Evolutionary conservation across 2,888 invertebrate species (phyloP).

Genomic region (Sphaerophoria rueppellii): DNA sequence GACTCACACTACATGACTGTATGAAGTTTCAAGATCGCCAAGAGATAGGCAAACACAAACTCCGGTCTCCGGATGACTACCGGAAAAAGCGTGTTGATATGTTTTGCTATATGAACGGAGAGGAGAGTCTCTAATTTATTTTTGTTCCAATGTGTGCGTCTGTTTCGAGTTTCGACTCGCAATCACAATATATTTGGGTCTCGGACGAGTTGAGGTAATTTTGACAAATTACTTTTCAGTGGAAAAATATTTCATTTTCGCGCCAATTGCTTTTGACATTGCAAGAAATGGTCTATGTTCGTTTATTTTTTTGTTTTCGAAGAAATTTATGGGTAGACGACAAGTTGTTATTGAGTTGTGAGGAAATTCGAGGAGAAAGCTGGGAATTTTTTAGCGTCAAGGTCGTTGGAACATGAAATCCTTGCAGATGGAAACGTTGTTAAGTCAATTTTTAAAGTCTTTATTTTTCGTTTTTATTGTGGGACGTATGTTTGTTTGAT

Average conservation of each 20-base stretch:
- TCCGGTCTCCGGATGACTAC: conserved; percentile 50
- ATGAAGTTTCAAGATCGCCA: background rate
- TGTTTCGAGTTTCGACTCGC: background rate
- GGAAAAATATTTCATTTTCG: conserved; percentile 24
- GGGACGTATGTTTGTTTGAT: too few species aligned
- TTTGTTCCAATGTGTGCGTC: background rate
- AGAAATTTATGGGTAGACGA: background rate
- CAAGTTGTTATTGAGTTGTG: background rate
- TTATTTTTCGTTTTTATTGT: too few species aligned
- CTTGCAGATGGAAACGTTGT: too few species aligned
- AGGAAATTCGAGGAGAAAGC: background rate
- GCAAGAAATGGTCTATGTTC: background rate
- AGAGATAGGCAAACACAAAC: background rate
- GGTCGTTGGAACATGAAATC: background rate
- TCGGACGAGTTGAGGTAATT: background rate
- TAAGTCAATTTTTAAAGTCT: too few species aligned
- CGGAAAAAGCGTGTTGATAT: conserved; percentile 59
- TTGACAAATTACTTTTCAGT: conserved; percentile 42
- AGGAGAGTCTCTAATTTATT: conserved; percentile 34
- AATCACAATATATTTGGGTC: conserved; percentile 3
- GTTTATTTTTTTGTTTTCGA: too few species aligned
- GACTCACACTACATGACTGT: background rate
- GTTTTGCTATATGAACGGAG: conserved; percentile 42
- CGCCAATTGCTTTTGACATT: conserved; percentile 23
- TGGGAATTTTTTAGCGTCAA: background rate